Evolutionary conservation across 2,113 vertebrate genomes (phyloP).

Genomic region (Rhegmatorhina hoffmannsi): DNA sequence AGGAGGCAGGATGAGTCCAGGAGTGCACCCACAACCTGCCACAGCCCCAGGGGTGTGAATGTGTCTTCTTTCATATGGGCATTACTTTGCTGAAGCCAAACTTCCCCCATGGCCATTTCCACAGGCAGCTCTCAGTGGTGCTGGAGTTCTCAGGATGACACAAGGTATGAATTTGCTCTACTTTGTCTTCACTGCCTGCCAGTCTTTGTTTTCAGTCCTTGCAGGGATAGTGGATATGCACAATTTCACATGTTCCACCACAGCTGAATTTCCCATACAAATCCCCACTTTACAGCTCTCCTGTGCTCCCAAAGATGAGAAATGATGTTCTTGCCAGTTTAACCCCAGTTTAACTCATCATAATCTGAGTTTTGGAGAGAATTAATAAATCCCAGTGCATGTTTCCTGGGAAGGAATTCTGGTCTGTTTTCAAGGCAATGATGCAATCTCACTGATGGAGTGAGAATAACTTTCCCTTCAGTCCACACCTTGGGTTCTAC

Average conservation of each 20-base stretch:
- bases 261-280: slow-evolving; percentile 47
- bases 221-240: neutral
- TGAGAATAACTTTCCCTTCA: slow-evolving; percentile 22
- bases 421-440: slow-evolving; percentile 26
- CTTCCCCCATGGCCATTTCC: neutral
- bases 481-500: neutral
- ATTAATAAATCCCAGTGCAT: slow-evolving; percentile 36
- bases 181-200: neutral
- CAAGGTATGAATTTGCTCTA: neutral
- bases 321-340: slow-evolving; percentile 16
- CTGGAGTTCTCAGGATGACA: neutral
- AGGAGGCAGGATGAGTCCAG: neutral
- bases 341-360: slow-evolving; percentile 4
- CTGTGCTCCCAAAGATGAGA: slow-evolving; percentile 7
- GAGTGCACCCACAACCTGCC: too few relatives aligned
- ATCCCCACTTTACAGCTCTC: slow-evolving; percentile 40
- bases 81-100: neutral
- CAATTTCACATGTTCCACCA: neutral
- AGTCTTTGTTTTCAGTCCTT: neutral
- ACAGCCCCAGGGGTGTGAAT: neutral
- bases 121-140: neutral
- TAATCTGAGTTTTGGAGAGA: slow-evolving; percentile 26
- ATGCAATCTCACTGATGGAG: slow-evolving; percentile 36
- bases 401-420: slow-evolving; percentile 36
- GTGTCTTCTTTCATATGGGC: neutral